Base-by-base conservation (phyloP, 1,140 invertebrate species). In the Apolygus lucorum region DNA sequence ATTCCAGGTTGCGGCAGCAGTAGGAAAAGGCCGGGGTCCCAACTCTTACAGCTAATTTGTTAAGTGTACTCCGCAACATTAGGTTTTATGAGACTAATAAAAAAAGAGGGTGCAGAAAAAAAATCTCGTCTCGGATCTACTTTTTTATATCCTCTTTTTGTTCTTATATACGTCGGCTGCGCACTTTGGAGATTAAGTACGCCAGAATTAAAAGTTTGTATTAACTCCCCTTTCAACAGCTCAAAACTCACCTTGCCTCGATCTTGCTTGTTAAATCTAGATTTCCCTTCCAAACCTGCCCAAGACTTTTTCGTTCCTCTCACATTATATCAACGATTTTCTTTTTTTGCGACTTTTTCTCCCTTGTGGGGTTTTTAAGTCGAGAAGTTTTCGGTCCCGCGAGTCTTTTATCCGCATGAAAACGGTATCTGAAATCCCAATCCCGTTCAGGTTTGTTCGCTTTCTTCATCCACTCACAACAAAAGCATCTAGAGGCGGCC, bases 1-100 rank as follows among this genome's bases (percentile, higher is more conserved):
- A 59, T 59, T 59, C 13, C 54, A 59, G 11, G 11, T 59, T 14
- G 22, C 4, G 11, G 13, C 8, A 24, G 22, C 2, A 59, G 13
- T 22, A 24, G 11, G 22, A 21, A 59, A 59, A 14, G 54, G 54
- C 22, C 11, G 54, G 22, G 34, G 8, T 49, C 34, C 17, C 34
- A 49, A 49, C 8, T 49, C 34, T 59, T 59, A 22, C 54, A 24
- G 11, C 54, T 59, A 59, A 59, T 59, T 59, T 22, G 54, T 22
- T 59, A 22, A 59, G 11, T 59, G 11, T 59, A 59, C 22, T 59
- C 54, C 22, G 54, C 54, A 59, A 59, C 54, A 59, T 59, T 59
- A 59, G 22, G 11, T 59, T 59, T 22, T 59, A 59, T 11, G 54
- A 59, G 11, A n/a, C n/a, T n/a, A n/a, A n/a, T n/a, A n/a, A n/a